Conservation (phyloP, 64 coral and sea anemone species). For the Pocillopora damicornis region DNA sequence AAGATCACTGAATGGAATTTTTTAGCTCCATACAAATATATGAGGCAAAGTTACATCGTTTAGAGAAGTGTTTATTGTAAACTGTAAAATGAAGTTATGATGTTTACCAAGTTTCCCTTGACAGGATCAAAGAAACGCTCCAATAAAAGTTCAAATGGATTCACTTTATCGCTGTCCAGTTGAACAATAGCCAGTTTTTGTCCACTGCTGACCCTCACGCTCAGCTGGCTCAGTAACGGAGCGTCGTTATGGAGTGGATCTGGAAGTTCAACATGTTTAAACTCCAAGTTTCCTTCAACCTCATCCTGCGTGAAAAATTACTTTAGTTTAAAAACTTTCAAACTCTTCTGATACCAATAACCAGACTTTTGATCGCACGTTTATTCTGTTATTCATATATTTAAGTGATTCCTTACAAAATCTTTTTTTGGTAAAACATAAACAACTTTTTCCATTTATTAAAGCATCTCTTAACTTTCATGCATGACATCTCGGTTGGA, state of each 20-base stretch:
- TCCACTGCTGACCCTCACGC: conserved; percentile 34
- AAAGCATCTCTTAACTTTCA: too few species aligned
- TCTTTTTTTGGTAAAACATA: too few species aligned
- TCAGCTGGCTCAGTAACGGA: conserved; percentile 53
- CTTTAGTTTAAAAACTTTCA: not conserved
- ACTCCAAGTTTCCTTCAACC: conserved; percentile 48
- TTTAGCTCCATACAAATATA: too few species aligned
- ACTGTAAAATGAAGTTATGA: not conserved
- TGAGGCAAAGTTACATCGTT: too few species aligned
- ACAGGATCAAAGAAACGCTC: conserved; percentile 77
- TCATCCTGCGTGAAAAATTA: conserved; percentile 44
- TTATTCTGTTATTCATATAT: too few species aligned
- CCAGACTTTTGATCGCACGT: too few species aligned
- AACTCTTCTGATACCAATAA: not conserved
- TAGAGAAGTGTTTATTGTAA: not conserved
- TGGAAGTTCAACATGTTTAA: conserved; percentile 62
- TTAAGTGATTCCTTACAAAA: too few species aligned
- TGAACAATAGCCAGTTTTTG: conserved; percentile 52
- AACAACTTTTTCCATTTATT: too few species aligned
- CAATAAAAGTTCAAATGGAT: conserved; percentile 65
- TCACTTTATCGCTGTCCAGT: conserved; percentile 49
- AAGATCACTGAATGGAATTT: too few species aligned
- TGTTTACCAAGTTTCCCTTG: conserved; percentile 60
- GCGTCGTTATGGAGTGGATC: conserved; percentile 42
- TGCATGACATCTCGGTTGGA: too few species aligned